Conservation (phyloP, 64 coral and sea anemone genomes). For the Anthopleura sola region DNA sequence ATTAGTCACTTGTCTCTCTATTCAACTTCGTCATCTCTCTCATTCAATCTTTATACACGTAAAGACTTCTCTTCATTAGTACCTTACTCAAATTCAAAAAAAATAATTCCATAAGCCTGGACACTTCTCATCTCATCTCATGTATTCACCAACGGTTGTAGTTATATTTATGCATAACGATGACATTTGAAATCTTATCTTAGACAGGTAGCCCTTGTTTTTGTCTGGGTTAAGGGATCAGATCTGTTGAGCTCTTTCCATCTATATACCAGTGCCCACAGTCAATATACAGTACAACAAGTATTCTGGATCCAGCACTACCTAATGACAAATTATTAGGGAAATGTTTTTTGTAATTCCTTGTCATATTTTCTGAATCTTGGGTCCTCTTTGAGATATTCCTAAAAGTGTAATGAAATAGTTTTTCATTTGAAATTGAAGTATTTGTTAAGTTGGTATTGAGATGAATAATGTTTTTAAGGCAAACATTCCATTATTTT, state of each 20-base stretch:
- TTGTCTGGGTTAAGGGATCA: background rate
- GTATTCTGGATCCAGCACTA: too few species aligned
- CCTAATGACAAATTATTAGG: too few species aligned
- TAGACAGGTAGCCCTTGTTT: background rate
- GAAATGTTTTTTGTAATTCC: background rate
- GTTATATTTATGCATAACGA: background rate
- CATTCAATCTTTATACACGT: background rate
- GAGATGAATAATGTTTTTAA: background rate
- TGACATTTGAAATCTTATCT: background rate
- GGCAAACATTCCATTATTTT: background rate
- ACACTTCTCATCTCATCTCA: too few species aligned
- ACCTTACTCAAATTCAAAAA: too few species aligned
- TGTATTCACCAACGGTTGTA: too few species aligned
- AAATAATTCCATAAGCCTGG: too few species aligned
- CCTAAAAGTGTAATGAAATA: background rate
- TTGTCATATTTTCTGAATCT: background rate
- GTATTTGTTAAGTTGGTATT: background rate
- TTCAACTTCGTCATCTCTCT: background rate
- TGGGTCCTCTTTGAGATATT: background rate
- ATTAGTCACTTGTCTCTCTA: background rate
- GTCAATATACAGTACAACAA: too few species aligned
- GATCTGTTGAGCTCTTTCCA: background rate
- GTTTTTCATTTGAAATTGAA: background rate
- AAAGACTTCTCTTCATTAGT: background rate
- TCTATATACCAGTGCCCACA: too few species aligned